Base-by-base conservation (phyloP, 2,113 vertebrate genomes). In the Oriolus oriolus region DNA sequence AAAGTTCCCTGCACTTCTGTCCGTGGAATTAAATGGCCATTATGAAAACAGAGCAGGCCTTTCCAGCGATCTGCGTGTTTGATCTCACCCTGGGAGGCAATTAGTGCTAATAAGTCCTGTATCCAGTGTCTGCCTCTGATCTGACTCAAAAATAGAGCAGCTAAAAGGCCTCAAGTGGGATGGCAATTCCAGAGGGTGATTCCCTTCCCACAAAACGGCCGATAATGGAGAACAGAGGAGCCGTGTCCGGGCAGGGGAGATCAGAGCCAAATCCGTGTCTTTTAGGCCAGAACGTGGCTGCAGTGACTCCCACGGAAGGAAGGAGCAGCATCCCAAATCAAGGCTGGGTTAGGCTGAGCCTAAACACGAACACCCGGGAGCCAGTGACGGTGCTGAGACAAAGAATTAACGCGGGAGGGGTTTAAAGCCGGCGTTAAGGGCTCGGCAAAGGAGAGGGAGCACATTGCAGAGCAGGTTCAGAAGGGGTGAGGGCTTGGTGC, bases 1-100 rank as follows among this genome's bases (percentile, higher is more conserved):
- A 94, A 95, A 61, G 89, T 88, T 87, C 87, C 78, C 50, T 45
- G 81, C 69, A 30, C 93, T 89, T 84, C 84, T 91, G 86, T 75
- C 92, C 37, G 11, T 35, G 44, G 86, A 96, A 90, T 96, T 95
- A 96, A 97, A 84, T 35, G 70, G 65, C 90, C 93, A 70, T 97
- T 97, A 96, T 65, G 85, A 94, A 94, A 95, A 82, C 87, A 94
- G 94, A 86, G 82, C 63, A 80, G 83, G 93, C 93, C 80, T 52
- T 92, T 90, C 56, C 31, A 59, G 90, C 41, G 69, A 60, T 73
- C 27, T 59, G 90, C 26, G 31, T 73, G 83, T 73, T 90, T 93
- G 91, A 87, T 95, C 88, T 93, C 82, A 91, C 90, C 87, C 94
- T 83, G 80, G 93, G 93, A 97, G 78, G 69, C 81, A 95, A 95